A percentile compares a stretch with the other conserved stretches of the same genome.
Conservation (phyloP, 2,888 invertebrate species). For the Odontothrips loti region DNA sequence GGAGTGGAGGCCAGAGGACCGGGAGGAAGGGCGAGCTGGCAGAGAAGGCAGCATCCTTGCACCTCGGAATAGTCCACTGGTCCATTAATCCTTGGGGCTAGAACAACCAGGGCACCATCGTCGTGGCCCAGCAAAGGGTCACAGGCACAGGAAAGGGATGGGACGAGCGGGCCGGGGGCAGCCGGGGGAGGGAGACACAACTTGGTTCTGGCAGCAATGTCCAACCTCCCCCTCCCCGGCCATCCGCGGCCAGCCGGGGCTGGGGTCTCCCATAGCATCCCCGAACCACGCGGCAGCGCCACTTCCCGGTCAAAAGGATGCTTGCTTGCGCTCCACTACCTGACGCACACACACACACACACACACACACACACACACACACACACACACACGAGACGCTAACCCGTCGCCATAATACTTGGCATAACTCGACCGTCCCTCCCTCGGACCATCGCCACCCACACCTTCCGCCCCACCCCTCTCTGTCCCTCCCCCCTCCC, state of each 20-base stretch:
- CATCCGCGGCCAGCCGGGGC: neutral
- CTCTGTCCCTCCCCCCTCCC: no score
- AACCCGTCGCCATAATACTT: constrained; percentile 16
- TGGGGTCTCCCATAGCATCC: neutral
- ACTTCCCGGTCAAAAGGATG: neutral
- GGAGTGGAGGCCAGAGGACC: neutral
- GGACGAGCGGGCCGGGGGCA: neutral
- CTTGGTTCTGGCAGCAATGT: constrained; percentile 8
- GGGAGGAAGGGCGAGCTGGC: neutral
- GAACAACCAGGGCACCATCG: neutral
- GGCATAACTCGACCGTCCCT: neutral
- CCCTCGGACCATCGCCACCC: neutral
- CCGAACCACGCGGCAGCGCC: neutral
- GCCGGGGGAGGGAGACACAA: neutral
- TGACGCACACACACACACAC: neutral
- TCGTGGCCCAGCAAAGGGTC: neutral
- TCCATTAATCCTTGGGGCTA: constrained; percentile 15
- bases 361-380: neutral
- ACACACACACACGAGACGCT: neutral
- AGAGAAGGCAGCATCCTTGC: neutral
- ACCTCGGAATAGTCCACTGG: neutral
- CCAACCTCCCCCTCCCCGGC: neutral
- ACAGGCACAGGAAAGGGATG: neutral
- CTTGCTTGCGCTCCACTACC: no score
- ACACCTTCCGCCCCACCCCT: no score